phyloP scores from a whole-genome alignment of 2,797 vertebrate genomes.

The Semaprochilodus insignis region DNA sequence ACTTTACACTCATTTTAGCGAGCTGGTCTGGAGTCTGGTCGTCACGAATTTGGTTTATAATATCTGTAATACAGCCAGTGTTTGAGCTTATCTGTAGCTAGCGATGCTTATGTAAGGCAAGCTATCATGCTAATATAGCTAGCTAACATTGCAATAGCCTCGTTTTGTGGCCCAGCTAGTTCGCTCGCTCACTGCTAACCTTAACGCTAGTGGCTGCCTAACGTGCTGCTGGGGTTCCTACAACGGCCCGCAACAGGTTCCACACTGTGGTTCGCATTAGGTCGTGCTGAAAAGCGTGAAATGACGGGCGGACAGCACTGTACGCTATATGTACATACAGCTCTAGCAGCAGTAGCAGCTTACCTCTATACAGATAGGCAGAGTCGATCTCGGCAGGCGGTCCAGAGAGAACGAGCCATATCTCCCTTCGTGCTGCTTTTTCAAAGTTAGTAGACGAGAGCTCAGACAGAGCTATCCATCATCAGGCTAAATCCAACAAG shows the following conservation, averaged over 20 bases:
- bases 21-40: not conserved
- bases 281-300: not conserved
- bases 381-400: not conserved
- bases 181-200: not conserved
- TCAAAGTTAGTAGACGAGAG: not conserved
- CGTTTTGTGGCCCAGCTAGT: not conserved
- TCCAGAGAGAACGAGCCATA: not conserved
- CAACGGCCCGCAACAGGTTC: slow-evolving; percentile 13
- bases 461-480: not conserved
- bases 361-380: not conserved
- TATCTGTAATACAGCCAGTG: not conserved
- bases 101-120: too few relatives aligned
- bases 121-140: too few relatives aligned
- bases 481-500: not conserved
- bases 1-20: not conserved
- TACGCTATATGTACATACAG: not conserved
- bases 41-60: not conserved
- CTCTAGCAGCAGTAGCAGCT: not conserved
- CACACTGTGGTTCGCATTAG: not conserved
- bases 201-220: not conserved
- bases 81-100: too few relatives aligned
- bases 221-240: not conserved
- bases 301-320: not conserved
- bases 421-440: not conserved
- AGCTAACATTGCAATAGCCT: too few relatives aligned